Evolutionary conservation across 2,113 vertebrate species (phyloP), one percentile per base, ranked within the genome.

Genomic region (Scopus umbretta): DNA sequence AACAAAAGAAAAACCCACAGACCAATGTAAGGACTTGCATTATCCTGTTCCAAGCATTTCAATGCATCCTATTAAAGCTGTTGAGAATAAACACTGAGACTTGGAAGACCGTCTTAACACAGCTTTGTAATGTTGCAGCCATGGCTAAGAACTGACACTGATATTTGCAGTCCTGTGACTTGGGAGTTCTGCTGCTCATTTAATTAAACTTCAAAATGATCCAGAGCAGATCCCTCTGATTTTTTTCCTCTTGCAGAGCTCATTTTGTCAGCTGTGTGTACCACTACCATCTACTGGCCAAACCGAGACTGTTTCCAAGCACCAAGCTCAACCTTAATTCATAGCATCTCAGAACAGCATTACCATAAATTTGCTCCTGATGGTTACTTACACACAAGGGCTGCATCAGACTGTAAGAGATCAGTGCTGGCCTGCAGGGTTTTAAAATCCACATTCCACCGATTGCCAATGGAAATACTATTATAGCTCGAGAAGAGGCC

Each of bases 251-350:
- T 38, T 3, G 32, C 55, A 18, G 43, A 26, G 27, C 58, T 36
- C 30, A 3, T 47, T 76, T 55, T 89, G 36, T 30, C 89, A 76
- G 70, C 87, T 29, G 55, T 27, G 74, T 87, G 78, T 43, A 62
- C 55, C 72, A 81, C 95, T 71, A 83, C 96, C 96, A 97, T 90
- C 97, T 97, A 59, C 93, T 88, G 97, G 96, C 80, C 34, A 70
- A 36, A 58, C 9, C 3, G 16, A 85, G 89, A 30, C 43, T 17
- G 17, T 3, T 92, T 52, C 61, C 23, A 11, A n/a, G 58, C 53
- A 7, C 19, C 40, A 16, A 42, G 17, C 43, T 55, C n/a, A n/a
- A 8, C 12, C 29, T 42, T 5, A 16, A n/a, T 40, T 47, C 23
- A 3, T 6, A 29, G 45, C 19, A 2, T 16, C n/a, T 22, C 62